Conservation (phyloP, 2,113 vertebrate genomes). For the Rhynchopsitta pachyrhyncha region DNA sequence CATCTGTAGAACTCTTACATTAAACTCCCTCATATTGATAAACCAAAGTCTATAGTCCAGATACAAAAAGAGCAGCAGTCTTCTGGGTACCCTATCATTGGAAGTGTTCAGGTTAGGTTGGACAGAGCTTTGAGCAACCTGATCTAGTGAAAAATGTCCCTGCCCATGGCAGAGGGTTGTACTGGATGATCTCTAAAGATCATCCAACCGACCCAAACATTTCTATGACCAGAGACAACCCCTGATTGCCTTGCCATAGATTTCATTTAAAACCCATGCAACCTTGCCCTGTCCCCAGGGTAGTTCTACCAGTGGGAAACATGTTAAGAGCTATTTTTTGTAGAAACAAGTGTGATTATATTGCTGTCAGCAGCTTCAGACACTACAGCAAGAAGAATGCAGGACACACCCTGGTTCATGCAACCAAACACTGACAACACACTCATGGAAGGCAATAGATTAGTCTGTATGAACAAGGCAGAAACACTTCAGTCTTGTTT, state of each 20-base stretch:
- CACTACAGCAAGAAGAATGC: background rate
- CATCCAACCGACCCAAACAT: background rate
- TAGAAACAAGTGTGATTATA: background rate
- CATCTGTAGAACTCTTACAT: background rate
- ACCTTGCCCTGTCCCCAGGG: background rate
- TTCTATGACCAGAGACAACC: background rate
- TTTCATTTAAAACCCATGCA: background rate
- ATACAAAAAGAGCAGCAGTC: background rate
- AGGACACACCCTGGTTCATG: background rate
- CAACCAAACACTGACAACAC: background rate
- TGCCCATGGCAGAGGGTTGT: background rate
- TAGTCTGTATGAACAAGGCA: background rate
- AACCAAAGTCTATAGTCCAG: background rate
- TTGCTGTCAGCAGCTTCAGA: background rate
- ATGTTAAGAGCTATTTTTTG: background rate
- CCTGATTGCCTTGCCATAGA: background rate
- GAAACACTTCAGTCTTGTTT: background rate
- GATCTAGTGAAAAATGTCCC: background rate
- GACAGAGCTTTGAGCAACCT: background rate
- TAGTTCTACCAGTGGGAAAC: background rate
- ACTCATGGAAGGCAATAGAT: background rate
- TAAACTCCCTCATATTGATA: background rate
- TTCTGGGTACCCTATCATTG: background rate
- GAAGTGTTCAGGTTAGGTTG: background rate
- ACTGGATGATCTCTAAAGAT: background rate